phyloP scores from a whole-genome alignment of 2,888 invertebrate genomes.

The Chesias legatella region DNA sequence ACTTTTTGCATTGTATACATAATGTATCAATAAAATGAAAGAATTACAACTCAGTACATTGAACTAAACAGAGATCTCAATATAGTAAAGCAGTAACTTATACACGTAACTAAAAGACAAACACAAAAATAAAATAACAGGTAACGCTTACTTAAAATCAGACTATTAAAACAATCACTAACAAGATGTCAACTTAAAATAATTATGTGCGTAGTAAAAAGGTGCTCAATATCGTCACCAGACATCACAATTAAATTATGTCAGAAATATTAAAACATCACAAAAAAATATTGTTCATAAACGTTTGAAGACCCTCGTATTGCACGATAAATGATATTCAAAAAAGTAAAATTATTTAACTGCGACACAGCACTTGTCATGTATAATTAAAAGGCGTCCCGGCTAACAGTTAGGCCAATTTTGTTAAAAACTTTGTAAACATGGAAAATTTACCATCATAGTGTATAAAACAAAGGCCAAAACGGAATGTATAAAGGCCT shows the following conservation, averaged over 20 bases:
- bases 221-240: slow-evolving; percentile 42
- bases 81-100: slow-evolving; percentile 12
- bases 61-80: slow-evolving; percentile 22
- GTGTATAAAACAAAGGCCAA: too few relatives aligned
- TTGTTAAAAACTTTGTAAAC: slow-evolving; percentile 6
- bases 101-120: slow-evolving; percentile 26
- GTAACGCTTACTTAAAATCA: slow-evolving; percentile 68
- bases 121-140: slow-evolving; percentile 59
- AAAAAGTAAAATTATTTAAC: too few relatives aligned
- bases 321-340: slow-evolving; percentile 19
- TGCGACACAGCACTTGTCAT: too few relatives aligned
- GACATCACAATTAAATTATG: slow-evolving; percentile 20
- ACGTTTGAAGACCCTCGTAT: slow-evolving; percentile 2
- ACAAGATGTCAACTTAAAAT: slow-evolving; percentile 57
- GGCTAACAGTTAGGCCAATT: too few relatives aligned
- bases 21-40: too few relatives aligned
- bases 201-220: slow-evolving; percentile 58
- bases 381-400: too few relatives aligned
- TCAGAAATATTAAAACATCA: slow-evolving; percentile 15
- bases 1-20: too few relatives aligned
- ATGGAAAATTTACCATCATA: neutral
- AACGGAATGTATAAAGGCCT: too few relatives aligned
- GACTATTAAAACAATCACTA: slow-evolving; percentile 65
- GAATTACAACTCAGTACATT: slow-evolving; percentile 1
- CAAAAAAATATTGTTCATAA: too few relatives aligned